Evolutionary conservation across 1,140 invertebrate genomes (phyloP), one percentile per base, ranked within the genome.

Genomic region (Ips nitidus): DNA sequence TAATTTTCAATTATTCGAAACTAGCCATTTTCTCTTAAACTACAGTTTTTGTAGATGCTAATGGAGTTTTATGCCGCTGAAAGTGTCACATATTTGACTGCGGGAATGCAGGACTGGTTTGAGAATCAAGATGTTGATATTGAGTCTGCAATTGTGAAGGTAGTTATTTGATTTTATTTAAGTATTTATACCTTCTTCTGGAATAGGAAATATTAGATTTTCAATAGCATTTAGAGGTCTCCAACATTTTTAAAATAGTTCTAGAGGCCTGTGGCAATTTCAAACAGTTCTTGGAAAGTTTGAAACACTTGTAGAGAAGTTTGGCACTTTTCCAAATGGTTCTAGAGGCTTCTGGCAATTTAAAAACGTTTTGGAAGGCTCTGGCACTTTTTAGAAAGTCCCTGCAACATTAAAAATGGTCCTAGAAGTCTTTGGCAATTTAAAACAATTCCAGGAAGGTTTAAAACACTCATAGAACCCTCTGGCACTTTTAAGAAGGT

Each of bases 61-160:
- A 78, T 77, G 2, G 73, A 81, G 2, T 80, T 87, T 3, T 95
- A 94, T 77, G 86, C 86, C 1, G 89, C 93, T 82, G 93, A 95
- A 77, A 91, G 90, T 75, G 87, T 91, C 81, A 80, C 88, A 0
- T 95, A 92, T 78, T 74, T 92, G 40, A 92, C 91, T 0, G 85
- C 89, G 47, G 88, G 87, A 2, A 79, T 91, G 5, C 75, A 88
- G 39, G 92, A 94, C 76, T 81, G 80, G 7, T 89, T 89, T 69
- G 81, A 88, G 5, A 81, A 88, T 64, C 88, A 89, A 68, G 91
- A 95, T 79, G 82, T 86, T 40, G 82, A 85, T 3, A 43, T 97
- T 8, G 96, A 98, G 82, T 87, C 89, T 52, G 87, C 90, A 7
- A 91, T 97, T 59, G 86, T 89, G 41, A 94, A 95, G 82, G 60